Evolutionary conservation across 2,797 vertebrate genomes (phyloP).

Genomic region (Fundulus diaphanus): DNA sequence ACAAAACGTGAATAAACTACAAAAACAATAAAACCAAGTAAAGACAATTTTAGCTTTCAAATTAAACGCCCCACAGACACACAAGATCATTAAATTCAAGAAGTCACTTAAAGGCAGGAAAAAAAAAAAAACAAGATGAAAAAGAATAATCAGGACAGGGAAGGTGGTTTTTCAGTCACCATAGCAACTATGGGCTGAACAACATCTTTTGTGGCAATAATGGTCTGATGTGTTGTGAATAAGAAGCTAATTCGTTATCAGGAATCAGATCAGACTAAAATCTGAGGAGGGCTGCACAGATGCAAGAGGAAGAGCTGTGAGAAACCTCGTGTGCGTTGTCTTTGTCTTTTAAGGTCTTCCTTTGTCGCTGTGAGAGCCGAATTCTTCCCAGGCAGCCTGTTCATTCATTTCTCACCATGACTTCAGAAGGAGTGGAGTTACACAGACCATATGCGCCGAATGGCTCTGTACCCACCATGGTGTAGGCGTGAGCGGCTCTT

Average conservation of each 20-base stretch:
- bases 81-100: constrained; percentile 11
- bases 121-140: constrained; percentile 41
- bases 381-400: neutral
- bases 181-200: constrained; percentile 77
- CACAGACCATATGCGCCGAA: constrained; percentile 1
- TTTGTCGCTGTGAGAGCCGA: neutral
- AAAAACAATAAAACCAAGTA: too few relatives aligned
- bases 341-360: constrained; percentile 2
- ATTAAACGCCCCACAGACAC: constrained; percentile 34
- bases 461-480: constrained; percentile 86
- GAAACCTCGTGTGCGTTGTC: neutral
- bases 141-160: constrained; percentile 51
- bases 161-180: constrained; percentile 73
- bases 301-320: neutral
- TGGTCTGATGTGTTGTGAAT: constrained; percentile 39
- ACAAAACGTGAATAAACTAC: too few relatives aligned
- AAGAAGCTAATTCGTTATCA: constrained; percentile 47
- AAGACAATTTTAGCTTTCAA: neutral
- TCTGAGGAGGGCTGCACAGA: constrained; percentile 1
- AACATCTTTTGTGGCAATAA: constrained; percentile 52
- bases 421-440: neutral
- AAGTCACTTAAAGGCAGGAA: constrained; percentile 32
- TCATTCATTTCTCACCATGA: constrained; percentile 10
- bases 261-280: constrained; percentile 30
- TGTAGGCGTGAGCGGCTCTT: constrained; percentile 95